Evolutionary conservation across 2,888 invertebrate genomes (phyloP).

Genomic region (Hipparchia semele): DNA sequence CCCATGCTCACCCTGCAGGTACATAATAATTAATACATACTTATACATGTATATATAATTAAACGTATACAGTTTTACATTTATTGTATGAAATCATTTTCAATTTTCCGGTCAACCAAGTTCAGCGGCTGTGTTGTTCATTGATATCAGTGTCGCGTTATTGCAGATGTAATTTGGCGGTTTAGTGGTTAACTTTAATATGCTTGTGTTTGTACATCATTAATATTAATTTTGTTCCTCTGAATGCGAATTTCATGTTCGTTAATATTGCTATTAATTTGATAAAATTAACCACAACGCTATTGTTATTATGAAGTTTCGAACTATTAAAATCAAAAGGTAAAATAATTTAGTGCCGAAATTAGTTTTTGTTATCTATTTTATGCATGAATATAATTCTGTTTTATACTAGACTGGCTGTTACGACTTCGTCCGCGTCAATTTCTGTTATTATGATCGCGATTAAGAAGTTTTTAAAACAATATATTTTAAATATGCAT

Average conservation of each 20-base stretch:
- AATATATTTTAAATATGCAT: no score
- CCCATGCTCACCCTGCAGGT: no score
- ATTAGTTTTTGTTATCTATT: no score
- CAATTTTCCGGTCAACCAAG: conserved; percentile 10
- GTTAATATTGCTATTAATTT: not conserved
- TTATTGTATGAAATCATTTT: not conserved
- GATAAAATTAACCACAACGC: not conserved
- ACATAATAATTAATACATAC: no score
- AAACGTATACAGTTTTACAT: not conserved
- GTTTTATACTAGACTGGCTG: no score
- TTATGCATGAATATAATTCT: no score
- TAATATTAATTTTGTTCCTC: conserved; percentile 13
- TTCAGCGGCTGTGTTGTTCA: not conserved
- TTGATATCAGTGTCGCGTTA: conserved; percentile 13
- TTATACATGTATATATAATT: no score
- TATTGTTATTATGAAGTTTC: not conserved
- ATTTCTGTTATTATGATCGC: no score
- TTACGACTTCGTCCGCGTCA: no score
- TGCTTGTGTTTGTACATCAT: conserved; percentile 13
- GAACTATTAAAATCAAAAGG: not conserved
- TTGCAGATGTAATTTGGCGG: conserved; percentile 18
- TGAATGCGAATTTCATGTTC: conserved; percentile 1
- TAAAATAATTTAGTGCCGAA: not conserved
- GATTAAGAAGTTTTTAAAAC: no score
- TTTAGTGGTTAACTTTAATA: conserved; percentile 14